Evolutionary conservation across 2,888 invertebrate species (phyloP).

Genomic region (Acrocera orbiculus): DNA sequence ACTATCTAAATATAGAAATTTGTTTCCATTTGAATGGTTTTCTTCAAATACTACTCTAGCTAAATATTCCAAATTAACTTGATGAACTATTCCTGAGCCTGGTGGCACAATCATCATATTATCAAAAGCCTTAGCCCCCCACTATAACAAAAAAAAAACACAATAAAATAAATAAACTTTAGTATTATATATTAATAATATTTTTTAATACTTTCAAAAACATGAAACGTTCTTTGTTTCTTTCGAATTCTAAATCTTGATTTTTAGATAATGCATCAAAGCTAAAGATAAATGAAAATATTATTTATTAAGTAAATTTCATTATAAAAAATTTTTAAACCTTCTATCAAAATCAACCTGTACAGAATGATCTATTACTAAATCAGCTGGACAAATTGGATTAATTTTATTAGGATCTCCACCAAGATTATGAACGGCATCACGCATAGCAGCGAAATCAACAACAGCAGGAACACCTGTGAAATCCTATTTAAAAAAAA

Average conservation of each 20-base stretch:
- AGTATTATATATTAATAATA: background rate
- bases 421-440: slow-evolving; percentile 71
- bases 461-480: slow-evolving; percentile 98
- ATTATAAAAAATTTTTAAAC: slow-evolving; percentile 24
- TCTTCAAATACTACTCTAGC: slow-evolving; percentile 75
- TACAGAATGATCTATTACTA: slow-evolving; percentile 96
- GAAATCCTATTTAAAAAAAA: slow-evolving; percentile 44
- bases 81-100: slow-evolving; percentile 95
- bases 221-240: slow-evolving; percentile 88
- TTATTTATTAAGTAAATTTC: slow-evolving; percentile 1
- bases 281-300: slow-evolving; percentile 34
- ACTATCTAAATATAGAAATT: slow-evolving; percentile 67
- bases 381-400: slow-evolving; percentile 91
- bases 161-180: background rate
- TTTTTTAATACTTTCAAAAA: slow-evolving; percentile 64
- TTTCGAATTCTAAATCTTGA: slow-evolving; percentile 84
- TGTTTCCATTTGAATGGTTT: slow-evolving; percentile 23
- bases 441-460: slow-evolving; percentile 97
- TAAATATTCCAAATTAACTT: slow-evolving; percentile 92
- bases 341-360: slow-evolving; percentile 82
- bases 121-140: slow-evolving; percentile 90
- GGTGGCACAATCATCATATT: slow-evolving; percentile 97
- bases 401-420: slow-evolving; percentile 89
- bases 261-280: slow-evolving; percentile 78
- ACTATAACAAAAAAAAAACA: slow-evolving; percentile 37